Percentiles rank a stretch among this genome's conserved stretches.
These are phyloP conservation scores for Actinia tenebrosa DNA, from an alignment of 64 coral and sea anemone species.

Conservation along the genomic window DNA sequence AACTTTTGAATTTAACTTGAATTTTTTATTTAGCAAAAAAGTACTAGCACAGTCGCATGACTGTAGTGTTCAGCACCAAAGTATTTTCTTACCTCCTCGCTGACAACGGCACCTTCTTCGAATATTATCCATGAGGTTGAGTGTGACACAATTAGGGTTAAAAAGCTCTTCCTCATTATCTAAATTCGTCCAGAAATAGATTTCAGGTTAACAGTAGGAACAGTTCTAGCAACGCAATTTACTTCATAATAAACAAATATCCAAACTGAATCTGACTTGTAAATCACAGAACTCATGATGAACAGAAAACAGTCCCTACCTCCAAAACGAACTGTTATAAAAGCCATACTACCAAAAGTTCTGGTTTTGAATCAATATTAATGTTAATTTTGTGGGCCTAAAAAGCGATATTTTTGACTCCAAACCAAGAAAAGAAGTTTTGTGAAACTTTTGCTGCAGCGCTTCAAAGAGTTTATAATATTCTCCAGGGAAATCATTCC, in stretches of 20 bases:
- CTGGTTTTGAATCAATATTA: background rate
- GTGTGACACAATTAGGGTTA: slow-evolving; percentile 80
- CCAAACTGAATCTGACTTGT: no score
- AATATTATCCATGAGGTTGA: slow-evolving; percentile 81
- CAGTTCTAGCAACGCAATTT: no score
- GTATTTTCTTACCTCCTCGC: slow-evolving; percentile 43
- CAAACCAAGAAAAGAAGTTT: no score
- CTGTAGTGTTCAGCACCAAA: background rate
- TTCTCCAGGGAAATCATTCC: no score
- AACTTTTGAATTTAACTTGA: no score
- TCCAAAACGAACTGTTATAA: slow-evolving; percentile 19
- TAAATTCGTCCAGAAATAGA: slow-evolving; percentile 10
- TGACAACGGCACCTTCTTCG: slow-evolving; percentile 71
- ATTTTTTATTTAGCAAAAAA: no score
- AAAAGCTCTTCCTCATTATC: slow-evolving; percentile 85
- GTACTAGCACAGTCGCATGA: no score
- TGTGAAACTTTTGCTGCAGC: no score
- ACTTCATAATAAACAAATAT: background rate
- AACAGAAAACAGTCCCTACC: background rate
- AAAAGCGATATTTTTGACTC: no score
- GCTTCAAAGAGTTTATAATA: no score
- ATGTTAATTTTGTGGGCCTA: background rate
- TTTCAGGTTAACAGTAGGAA: no score
- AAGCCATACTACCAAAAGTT: slow-evolving; percentile 8
- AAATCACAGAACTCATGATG: no score